Percentiles rank a stretch among this genome's conserved stretches.
Conservation (phyloP, 1,140 invertebrate genomes). For the Leguminivora glycinivorella region DNA sequence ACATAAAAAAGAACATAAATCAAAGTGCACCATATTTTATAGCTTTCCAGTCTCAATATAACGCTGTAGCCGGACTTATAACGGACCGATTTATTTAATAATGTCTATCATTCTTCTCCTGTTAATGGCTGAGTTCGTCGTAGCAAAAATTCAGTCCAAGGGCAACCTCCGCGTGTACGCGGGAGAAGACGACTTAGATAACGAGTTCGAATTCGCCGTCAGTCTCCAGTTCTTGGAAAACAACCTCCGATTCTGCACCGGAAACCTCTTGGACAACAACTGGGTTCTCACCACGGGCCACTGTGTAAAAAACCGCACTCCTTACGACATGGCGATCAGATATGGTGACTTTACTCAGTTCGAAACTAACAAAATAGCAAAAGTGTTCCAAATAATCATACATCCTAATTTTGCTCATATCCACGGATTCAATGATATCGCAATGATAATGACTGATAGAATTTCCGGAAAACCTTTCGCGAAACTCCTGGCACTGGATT, state of each 20-base stretch:
- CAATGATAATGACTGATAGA: not conserved
- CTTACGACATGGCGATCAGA: not conserved
- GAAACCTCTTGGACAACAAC: not conserved
- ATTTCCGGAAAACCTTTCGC: not conserved
- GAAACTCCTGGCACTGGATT: not conserved
- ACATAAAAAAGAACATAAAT: not conserved
- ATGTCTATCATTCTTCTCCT: not conserved
- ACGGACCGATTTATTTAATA: no score
- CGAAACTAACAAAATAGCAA: not conserved
- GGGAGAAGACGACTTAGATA: not conserved
- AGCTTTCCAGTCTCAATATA: not conserved
- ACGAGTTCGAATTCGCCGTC: not conserved
- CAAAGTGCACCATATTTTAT: not conserved
- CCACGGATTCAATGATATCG: not conserved
- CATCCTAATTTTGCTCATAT: not conserved
- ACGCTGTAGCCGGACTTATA: not conserved
- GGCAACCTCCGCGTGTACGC: not conserved
- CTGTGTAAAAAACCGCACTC: not conserved
- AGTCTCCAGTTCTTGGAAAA: not conserved
- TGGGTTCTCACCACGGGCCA: not conserved
- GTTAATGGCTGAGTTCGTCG: not conserved
- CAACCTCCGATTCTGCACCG: not conserved
- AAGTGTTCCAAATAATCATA: not conserved
- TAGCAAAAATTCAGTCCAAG: not conserved
- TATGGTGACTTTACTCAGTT: not conserved